These are phyloP conservation scores for Amphimedon queenslandica DNA, from an alignment of 37 sponge, comb jelly and placozoan genomes.

Conservation along the genomic window DNA sequence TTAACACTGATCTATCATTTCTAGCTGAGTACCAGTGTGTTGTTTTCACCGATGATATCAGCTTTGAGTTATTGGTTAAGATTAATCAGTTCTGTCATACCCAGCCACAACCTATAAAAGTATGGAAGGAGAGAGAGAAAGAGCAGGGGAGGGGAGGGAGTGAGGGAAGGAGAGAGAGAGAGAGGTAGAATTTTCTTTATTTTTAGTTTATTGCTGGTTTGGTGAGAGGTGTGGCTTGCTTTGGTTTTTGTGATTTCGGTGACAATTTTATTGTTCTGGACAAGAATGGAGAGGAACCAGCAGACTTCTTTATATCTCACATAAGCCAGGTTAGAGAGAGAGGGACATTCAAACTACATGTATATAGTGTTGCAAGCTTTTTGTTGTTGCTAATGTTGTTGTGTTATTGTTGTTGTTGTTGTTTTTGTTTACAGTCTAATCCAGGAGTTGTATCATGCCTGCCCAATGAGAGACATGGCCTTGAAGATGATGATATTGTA, in stretches of 20 bases:
- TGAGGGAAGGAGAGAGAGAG: no score
- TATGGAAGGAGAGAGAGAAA: not conserved
- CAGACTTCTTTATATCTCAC: slow-evolving; percentile 65
- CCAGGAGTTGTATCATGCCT: slow-evolving; percentile 77
- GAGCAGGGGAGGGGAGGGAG: no score
- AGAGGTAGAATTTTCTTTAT: no score
- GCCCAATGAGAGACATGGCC: slow-evolving; percentile 70
- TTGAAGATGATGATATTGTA: slow-evolving; percentile 77
- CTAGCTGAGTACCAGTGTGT: slow-evolving; percentile 79
- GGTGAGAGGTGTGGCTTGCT: slow-evolving; percentile 81
- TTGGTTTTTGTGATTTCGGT: slow-evolving; percentile 93
- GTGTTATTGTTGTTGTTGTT: not conserved
- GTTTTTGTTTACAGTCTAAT: slow-evolving; percentile 33
- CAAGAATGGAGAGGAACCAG: slow-evolving; percentile 80
- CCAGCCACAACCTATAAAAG: slow-evolving; percentile 78
- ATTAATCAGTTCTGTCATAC: slow-evolving; percentile 74
- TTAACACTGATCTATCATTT: slow-evolving; percentile 42
- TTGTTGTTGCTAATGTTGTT: not conserved
- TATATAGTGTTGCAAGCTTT: no score
- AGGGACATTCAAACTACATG: not conserved
- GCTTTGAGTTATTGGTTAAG: slow-evolving; percentile 44
- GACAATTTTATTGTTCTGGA: slow-evolving; percentile 78
- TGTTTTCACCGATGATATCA: slow-evolving; percentile 70
- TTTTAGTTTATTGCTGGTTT: slow-evolving; percentile 80
- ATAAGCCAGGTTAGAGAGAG: slow-evolving; percentile 64